Evolutionary conservation across 1,140 invertebrate genomes (phyloP), one percentile per base, ranked within the genome.

Genomic region (Drosophila mayri): DNA sequence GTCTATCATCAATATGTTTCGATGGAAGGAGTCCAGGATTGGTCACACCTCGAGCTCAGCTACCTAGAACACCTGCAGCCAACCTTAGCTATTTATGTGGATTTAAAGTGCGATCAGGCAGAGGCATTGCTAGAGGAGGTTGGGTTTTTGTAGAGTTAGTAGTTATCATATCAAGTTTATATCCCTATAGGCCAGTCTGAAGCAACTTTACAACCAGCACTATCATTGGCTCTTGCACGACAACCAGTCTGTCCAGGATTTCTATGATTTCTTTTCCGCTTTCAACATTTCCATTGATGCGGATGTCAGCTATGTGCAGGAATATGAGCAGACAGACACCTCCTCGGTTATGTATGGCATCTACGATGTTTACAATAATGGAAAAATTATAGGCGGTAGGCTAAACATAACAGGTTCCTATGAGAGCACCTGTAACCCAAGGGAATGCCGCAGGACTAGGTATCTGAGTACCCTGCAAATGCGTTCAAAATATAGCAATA

Each of bases 321-420:
- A 81, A 20, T 7, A 40, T 2, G 4, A 16, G 0, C 4, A 7
- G 3, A 10, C 46, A 0, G 37, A 14, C 11, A 60, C 43, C n/a
- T 35, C 38, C 3, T 22, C 52, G 4, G 16, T 58, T 7, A 22
- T 18, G 9, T 92, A 65, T 43, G 47, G 46, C 0, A 25, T 76
- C 0, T 84, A 87, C 25, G 91, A 92, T 82, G 90, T 92, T 7
- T 92, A 91, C 52, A 92, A 55, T 50, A 92, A 92, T 83, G 91
- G 91, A 8, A 81, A 76, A 22, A 71, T 74, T 16, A 79, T 90
- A 49, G 91, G 91, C 0, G 91, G 91, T 0, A 52, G 70, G n/a
- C 40, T 92, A 0, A 92, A 92, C 57, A 66, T 92, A 16, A 92
- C 91, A 0, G 59, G 66, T 2, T 70, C 82, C 57, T 80, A 78